Evolutionary conservation across 2,888 invertebrate species (phyloP), one percentile per base, ranked within the genome.

Genomic region (Drosophila incognita): DNA sequence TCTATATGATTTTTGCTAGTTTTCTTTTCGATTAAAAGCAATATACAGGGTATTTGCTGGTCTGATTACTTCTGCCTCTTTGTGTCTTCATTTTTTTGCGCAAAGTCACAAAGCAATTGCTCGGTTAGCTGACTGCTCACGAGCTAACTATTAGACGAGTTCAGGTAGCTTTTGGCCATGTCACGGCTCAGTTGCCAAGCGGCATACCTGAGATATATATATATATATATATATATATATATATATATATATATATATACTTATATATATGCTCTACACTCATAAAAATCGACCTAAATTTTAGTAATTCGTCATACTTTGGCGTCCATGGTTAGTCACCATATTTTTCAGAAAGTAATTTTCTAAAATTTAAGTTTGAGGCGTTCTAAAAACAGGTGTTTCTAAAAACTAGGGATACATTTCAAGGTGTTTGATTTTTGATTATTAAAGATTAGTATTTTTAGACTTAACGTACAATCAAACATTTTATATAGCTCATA

Each of bases 121-220:
- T 42, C 57, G 46, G 46, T 46, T 46, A 8, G 46, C 46, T 46
- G 46, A 46, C 46, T 46, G 46, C 21, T 42, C 42, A 42, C 11
- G 21, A 38, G 62, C 60, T 53, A 6, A n/a, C 63, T 79, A 72
- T 81, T 74, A 86, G 77, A 36, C 73, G 46, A 68, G 88, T 87
- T 89, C 81, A 89, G 76, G 71, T 70, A 71, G 85, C 79, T 85
- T 86, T 85, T 79, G 83, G 82, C 87, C 79, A 75, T 53, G 71
- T 89, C 88, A 85, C 66, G 79, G 86, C 81, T 85, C 83, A 83
- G 90, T 82, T 87, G 83, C 78, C 85, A 71, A 27, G 84, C 40
- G 66, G 31, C 38, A 51, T 33, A 60, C 31, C 46, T 46, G 7
- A 7, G 21, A 24, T 46, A 24, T 15, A 8, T 4, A 42, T 11